Evolutionary conservation across 2,888 invertebrate genomes (phyloP).

Genomic region (Pachliopta kotzebuea): DNA sequence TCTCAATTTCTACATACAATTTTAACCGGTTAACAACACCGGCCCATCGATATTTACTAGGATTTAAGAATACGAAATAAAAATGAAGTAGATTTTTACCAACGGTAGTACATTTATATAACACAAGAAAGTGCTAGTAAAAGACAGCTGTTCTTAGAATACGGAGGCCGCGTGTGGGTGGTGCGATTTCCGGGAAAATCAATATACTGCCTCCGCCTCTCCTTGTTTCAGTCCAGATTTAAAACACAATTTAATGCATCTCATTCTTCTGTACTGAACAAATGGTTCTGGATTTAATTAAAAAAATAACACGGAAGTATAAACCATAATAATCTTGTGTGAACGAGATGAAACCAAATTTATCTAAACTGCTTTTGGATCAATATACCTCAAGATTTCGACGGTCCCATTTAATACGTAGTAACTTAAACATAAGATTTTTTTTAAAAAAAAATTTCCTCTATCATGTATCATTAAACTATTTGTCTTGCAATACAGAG

Average conservation of each 20-base stretch:
- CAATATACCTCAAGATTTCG: no score
- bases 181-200: constrained; percentile 18
- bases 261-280: not conserved
- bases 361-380: not conserved
- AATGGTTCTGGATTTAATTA: not conserved
- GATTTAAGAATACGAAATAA: not conserved
- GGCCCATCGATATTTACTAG: not conserved
- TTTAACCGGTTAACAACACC: not conserved
- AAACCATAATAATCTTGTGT: not conserved
- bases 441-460: no score
- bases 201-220: constrained; percentile 8
- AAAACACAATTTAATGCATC: constrained; percentile 3
- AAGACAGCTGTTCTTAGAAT: constrained; percentile 16
- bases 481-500: no score
- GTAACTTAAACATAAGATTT: no score
- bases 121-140: constrained; percentile 12
- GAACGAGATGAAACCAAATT: not conserved
- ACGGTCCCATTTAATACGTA: no score
- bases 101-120: constrained; percentile 2
- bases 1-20: no score
- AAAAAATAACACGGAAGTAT: not conserved
- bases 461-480: no score
- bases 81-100: not conserved
- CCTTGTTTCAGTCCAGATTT: not conserved
- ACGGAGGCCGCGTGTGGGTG: constrained; percentile 15